These are phyloP conservation scores for Enoplosus armatus DNA, from an alignment of 2,797 vertebrate species.

Conservation along the genomic window DNA sequence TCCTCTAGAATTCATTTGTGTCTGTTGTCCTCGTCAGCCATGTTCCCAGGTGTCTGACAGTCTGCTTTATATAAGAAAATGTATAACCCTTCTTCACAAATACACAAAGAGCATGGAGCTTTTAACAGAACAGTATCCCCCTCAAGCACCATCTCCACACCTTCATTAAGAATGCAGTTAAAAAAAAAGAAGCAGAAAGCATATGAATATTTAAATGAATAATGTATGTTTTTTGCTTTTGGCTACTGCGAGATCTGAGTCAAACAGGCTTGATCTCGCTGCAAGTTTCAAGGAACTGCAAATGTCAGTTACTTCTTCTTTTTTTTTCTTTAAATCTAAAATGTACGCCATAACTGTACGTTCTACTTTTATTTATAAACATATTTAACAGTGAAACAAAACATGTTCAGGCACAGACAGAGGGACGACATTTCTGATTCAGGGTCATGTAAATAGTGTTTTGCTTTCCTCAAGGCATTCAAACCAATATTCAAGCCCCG, in stretches of 20 bases:
- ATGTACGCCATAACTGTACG: neutral
- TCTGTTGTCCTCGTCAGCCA: constrained; percentile 5
- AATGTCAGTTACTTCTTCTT: constrained; percentile 60
- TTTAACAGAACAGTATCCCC: constrained; percentile 41
- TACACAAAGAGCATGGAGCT: constrained; percentile 43
- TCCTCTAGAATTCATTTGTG: neutral
- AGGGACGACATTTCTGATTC: constrained; percentile 33
- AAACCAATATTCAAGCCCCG: constrained; percentile 17
- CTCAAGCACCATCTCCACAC: constrained; percentile 41
- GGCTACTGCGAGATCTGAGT: constrained; percentile 69
- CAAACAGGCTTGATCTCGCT: constrained; percentile 50
- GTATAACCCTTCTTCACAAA: constrained; percentile 39
- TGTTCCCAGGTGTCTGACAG: constrained; percentile 18
- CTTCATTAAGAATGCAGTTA: constrained; percentile 75
- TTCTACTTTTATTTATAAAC: constrained; percentile 41
- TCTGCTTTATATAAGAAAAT: constrained; percentile 13
- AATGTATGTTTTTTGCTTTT: constrained; percentile 80
- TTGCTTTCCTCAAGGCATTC: constrained; percentile 21
- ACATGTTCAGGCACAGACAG: constrained; percentile 38
- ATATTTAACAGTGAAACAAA: constrained; percentile 52
- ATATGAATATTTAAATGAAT: constrained; percentile 82
- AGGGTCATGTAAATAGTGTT: constrained; percentile 46
- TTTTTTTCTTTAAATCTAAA: constrained; percentile 17
- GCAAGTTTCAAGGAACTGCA: constrained; percentile 69
- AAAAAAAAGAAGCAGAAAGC: constrained; percentile 60